phyloP scores from a whole-genome alignment of 2,888 invertebrate species.

The Fragum fragum region DNA sequence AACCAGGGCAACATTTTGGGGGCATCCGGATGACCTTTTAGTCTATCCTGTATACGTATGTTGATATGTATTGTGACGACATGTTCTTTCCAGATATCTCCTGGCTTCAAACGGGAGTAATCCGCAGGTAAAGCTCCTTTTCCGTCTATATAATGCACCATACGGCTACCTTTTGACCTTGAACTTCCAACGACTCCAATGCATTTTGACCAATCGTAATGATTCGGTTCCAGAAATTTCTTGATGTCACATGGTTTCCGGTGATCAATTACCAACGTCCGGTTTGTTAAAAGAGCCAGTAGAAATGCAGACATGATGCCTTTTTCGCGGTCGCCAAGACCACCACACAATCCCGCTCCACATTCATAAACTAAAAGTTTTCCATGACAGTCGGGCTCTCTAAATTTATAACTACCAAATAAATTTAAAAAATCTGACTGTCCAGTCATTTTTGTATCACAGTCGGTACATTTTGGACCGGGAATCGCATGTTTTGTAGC shows the following conservation, averaged over 20 bases:
- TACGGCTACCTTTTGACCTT: background rate
- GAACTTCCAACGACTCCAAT: background rate
- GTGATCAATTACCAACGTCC: conserved; percentile 40
- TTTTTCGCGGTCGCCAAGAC: conserved; percentile 47
- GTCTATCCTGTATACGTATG: background rate
- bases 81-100: conserved; percentile 5
- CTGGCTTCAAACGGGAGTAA: background rate
- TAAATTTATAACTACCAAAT: conserved; percentile 8
- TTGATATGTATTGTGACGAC: conserved; percentile 15
- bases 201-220: conserved; percentile 46
- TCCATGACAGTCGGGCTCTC: conserved; percentile 1
- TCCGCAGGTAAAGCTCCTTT: background rate
- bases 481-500: background rate
- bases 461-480: background rate
- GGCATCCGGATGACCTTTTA: conserved; percentile 21
- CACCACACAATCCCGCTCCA: conserved; percentile 42
- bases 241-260: conserved; percentile 41
- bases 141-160: conserved; percentile 17
- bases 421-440: background rate
- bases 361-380: conserved; percentile 36
- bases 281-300: conserved; percentile 37
- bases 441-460: background rate
- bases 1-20: conserved; percentile 26
- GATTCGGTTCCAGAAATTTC: conserved; percentile 33
- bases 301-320: conserved; percentile 43